Evolutionary conservation across 2,113 vertebrate species (phyloP).

Genomic region (Carassius auratus): DNA sequence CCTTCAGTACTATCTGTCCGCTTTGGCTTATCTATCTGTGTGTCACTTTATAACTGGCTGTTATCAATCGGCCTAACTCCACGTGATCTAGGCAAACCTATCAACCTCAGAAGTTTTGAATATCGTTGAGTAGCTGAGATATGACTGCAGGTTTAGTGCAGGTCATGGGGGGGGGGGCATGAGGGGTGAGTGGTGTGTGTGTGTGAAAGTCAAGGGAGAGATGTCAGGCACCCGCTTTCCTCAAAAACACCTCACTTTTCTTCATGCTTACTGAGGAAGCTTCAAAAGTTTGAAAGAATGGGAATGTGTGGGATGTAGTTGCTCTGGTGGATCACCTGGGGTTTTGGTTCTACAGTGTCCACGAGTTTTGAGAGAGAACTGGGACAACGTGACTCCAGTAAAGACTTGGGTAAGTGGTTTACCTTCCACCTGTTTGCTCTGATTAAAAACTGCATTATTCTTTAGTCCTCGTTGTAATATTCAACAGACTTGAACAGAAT

Average conservation of each 20-base stretch:
- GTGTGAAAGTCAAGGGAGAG: slow-evolving; percentile 68
- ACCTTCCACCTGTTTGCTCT: background rate
- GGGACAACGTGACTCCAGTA: slow-evolving; percentile 73
- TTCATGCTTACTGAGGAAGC: slow-evolving; percentile 70
- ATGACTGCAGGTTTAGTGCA: slow-evolving; percentile 77
- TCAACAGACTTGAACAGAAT: background rate
- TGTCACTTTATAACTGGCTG: slow-evolving; percentile 94
- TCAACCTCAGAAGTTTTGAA: slow-evolving; percentile 66
- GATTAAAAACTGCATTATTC: background rate
- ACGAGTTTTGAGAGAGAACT: slow-evolving; percentile 68
- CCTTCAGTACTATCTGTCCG: slow-evolving; percentile 84
- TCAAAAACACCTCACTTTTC: slow-evolving; percentile 59
- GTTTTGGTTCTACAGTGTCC: slow-evolving; percentile 73
- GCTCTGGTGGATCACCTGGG: slow-evolving; percentile 61
- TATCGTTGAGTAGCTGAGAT: slow-evolving; percentile 81
- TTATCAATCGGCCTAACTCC: slow-evolving; percentile 77
- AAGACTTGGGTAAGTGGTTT: slow-evolving; percentile 76
- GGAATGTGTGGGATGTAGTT: slow-evolving; percentile 67
- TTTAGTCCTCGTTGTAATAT: background rate
- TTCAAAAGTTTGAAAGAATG: slow-evolving; percentile 71
- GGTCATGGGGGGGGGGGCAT: slow-evolving; percentile 64
- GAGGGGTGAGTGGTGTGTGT: background rate
- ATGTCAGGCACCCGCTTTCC: slow-evolving; percentile 69
- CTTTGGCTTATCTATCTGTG: slow-evolving; percentile 90
- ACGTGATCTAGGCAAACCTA: slow-evolving; percentile 77